phyloP scores from a whole-genome alignment of 1,140 invertebrate species.

The Rhyacophila brunnea region DNA sequence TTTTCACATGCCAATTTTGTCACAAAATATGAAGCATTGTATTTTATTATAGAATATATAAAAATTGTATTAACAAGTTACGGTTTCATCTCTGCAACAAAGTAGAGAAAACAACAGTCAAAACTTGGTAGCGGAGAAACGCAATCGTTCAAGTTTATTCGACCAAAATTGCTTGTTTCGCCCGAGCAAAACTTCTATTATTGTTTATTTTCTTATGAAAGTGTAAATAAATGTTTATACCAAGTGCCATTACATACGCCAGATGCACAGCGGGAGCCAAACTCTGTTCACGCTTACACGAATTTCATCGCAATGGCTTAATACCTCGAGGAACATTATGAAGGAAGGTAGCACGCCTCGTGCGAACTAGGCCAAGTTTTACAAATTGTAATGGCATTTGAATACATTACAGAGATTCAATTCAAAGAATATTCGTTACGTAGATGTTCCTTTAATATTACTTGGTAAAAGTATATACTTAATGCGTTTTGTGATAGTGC shows the following conservation, averaged over 20 bases:
- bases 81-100: background rate
- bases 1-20: too few relatives aligned
- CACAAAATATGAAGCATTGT: background rate
- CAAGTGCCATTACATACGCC: conserved; percentile 29
- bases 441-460: too few relatives aligned
- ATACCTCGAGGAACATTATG: too few relatives aligned
- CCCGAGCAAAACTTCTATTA: conserved; percentile 24
- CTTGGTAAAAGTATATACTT: too few relatives aligned
- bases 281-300: too few relatives aligned
- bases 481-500: too few relatives aligned
- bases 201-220: conserved; percentile 33
- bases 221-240: conserved; percentile 34
- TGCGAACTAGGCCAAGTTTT: too few relatives aligned
- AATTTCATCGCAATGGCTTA: too few relatives aligned
- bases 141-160: conserved; percentile 23
- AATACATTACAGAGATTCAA: too few relatives aligned
- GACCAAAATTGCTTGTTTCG: conserved; percentile 31
- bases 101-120: background rate
- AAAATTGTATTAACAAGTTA: background rate
- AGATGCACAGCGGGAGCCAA: conserved; percentile 20
- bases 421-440: too few relatives aligned
- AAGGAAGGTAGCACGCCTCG: too few relatives aligned
- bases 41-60: background rate
- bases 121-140: conserved; percentile 1
- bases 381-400: too few relatives aligned